Conservation (phyloP, 2,797 vertebrate genomes). For the Intellagama lesueurii region DNA sequence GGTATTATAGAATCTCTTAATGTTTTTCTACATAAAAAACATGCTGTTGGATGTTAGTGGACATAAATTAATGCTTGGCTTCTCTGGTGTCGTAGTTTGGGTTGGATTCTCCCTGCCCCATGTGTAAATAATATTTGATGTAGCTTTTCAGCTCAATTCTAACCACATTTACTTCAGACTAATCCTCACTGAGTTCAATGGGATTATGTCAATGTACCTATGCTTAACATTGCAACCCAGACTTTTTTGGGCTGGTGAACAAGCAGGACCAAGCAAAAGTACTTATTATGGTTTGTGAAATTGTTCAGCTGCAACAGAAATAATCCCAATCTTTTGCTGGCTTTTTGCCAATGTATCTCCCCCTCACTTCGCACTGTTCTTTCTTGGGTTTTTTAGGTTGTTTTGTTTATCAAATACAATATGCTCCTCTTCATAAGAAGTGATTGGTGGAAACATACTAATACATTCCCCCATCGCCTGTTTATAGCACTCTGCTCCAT, state of each 20-base stretch:
- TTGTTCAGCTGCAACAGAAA: background rate
- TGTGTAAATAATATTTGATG: background rate
- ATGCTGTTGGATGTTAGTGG: background rate
- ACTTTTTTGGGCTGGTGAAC: background rate
- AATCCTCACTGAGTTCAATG: background rate
- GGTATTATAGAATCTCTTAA: background rate
- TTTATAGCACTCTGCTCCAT: background rate
- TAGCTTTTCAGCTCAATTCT: background rate
- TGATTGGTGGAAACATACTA: no score
- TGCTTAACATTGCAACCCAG: background rate
- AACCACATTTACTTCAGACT: background rate
- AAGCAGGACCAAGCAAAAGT: background rate
- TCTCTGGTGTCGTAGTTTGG: background rate
- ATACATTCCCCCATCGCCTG: no score
- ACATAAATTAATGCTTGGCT: background rate
- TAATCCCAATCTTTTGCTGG: background rate
- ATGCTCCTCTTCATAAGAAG: background rate
- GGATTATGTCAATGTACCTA: background rate
- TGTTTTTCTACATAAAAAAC: background rate
- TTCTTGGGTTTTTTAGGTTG: background rate
- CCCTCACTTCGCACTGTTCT: background rate
- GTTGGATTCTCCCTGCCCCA: background rate
- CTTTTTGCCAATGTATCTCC: background rate
- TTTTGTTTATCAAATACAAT: background rate
- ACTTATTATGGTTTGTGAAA: background rate